Evolutionary conservation across 2,113 vertebrate genomes (phyloP).

Genomic region (Miniopterus natalensis): DNA sequence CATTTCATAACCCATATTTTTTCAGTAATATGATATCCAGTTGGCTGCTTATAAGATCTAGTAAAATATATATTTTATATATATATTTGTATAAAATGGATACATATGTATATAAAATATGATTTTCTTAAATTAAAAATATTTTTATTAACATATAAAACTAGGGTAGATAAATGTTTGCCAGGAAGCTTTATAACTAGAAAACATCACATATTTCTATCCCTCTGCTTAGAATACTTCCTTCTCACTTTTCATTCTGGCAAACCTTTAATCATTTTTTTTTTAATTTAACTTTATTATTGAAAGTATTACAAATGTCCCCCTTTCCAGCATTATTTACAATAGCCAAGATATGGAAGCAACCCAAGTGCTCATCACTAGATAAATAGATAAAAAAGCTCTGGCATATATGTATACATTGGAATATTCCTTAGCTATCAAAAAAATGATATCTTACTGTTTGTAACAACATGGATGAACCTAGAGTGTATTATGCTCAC

Average conservation of each 20-base stretch:
- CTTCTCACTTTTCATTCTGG: neutral
- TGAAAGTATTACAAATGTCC: too few species aligned
- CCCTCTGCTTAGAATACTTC: neutral
- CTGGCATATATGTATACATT: too few species aligned
- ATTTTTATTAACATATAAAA: neutral
- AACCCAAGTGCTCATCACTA: too few species aligned
- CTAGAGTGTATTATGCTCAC: too few species aligned
- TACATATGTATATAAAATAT: neutral
- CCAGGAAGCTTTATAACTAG: neutral
- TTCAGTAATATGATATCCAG: neutral
- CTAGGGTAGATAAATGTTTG: neutral
- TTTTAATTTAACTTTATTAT: too few species aligned
- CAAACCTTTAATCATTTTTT: neutral
- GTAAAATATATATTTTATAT: neutral
- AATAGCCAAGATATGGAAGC: too few species aligned
- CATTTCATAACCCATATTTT: conserved; percentile 3
- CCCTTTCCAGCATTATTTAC: too few species aligned
- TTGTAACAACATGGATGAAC: too few species aligned
- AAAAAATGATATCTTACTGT: too few species aligned
- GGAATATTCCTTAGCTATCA: too few species aligned
- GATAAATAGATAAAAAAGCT: too few species aligned
- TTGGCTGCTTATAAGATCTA: neutral
- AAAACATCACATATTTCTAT: conserved; percentile 40
- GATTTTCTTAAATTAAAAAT: conserved; percentile 27
- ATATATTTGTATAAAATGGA: too few species aligned